Conservation (phyloP, 2,888 invertebrate species). For the Nephrotoma guestfalica region DNA sequence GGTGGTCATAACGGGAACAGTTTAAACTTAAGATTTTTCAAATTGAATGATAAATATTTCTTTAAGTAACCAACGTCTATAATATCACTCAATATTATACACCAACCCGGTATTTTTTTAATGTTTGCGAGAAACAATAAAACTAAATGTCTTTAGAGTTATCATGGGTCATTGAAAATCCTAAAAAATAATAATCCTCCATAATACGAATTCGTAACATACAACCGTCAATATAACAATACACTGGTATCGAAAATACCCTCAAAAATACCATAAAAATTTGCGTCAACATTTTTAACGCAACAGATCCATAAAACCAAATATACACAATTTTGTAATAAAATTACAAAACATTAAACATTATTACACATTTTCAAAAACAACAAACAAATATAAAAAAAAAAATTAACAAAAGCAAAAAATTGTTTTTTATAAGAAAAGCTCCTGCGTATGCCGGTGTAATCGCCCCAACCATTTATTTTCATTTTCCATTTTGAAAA, state of each 20-base stretch:
- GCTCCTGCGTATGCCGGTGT: neutral
- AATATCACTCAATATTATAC: too few species aligned
- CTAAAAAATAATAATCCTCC: neutral
- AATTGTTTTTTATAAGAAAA: neutral
- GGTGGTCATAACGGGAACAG: too few species aligned
- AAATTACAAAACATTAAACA: neutral
- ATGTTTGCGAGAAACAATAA: neutral
- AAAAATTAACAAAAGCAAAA: neutral
- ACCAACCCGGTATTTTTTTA: too few species aligned
- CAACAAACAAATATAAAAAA: neutral
- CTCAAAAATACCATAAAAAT: neutral
- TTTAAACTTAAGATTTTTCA: too few species aligned
- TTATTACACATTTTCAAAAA: neutral
- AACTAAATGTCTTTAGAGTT: neutral
- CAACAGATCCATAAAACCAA: neutral
- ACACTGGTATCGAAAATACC: neutral
- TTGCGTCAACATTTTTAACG: neutral
- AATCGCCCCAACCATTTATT: neutral
- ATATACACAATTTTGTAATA: neutral
- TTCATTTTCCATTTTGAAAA: neutral
- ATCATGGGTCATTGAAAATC: neutral
- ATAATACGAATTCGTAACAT: neutral
- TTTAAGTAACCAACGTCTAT: too few species aligned
- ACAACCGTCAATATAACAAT: neutral
- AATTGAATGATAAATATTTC: too few species aligned